A percentile compares a stretch with the other conserved stretches of the same genome.
These are phyloP conservation scores for Hydropotes inermis DNA, from an alignment of 2,113 vertebrate genomes.

Conservation along the genomic window DNA sequence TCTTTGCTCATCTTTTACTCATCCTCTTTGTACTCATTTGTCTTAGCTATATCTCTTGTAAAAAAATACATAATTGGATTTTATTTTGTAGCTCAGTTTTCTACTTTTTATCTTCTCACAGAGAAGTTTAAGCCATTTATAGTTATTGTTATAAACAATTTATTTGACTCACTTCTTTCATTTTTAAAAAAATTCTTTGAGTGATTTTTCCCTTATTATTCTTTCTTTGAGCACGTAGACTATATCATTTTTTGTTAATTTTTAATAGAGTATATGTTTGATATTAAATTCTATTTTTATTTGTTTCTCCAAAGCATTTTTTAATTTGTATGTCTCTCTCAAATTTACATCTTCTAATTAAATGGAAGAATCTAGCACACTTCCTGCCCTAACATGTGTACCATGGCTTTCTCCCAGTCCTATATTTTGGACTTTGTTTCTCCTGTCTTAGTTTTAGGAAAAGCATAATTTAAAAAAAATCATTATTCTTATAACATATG, in stretches of 20 bases:
- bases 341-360: not conserved
- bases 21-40: not conserved
- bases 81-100: not conserved
- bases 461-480: not conserved
- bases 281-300: not conserved
- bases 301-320: not conserved
- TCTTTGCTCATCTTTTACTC: not conserved
- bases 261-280: not conserved
- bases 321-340: not conserved
- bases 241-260: not conserved
- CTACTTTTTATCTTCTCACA: not conserved
- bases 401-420: not conserved
- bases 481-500: not conserved
- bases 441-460: not conserved
- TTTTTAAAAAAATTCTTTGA: not conserved
- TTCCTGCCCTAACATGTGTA: not conserved
- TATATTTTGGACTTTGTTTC: not conserved
- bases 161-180: not conserved
- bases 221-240: not conserved
- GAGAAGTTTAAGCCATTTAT: not conserved
- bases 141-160: not conserved
- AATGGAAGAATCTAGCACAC: not conserved
- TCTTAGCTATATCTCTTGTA: not conserved
- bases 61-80: not conserved
- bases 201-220: not conserved